Evolutionary conservation across 2,797 vertebrate species (phyloP), one percentile per base, ranked within the genome.

Genomic region (Girardinus metallicus): DNA sequence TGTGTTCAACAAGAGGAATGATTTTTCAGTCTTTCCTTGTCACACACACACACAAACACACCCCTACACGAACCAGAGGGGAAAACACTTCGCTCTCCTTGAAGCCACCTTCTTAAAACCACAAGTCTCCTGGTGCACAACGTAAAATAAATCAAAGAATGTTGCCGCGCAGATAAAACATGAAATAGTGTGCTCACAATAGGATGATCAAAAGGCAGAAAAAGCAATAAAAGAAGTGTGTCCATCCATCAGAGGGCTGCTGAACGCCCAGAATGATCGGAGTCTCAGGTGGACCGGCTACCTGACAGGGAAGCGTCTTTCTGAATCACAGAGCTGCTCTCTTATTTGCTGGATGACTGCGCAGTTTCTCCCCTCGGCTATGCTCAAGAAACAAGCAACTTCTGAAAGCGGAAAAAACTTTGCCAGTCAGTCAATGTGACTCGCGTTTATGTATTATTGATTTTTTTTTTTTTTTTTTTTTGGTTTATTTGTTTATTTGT

Each of bases 271-370:
- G 84, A 93, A 91, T 83, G 91, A 91, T 91, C 82, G 76, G 0
- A 12, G 91, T 93, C 92, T 91, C 89, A 88, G 89, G 92, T 94
- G 92, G 82, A 88, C 88, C 70, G 76, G 86, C 88, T 83, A 82
- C 82, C 83, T 87, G 86, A 86, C 87, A 76, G 87, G 83, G 80
- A 74, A 77, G 85, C 89, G 81, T 71, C 81, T 89, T 89, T 90
- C 57, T 89, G 91, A 90, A 90, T 89, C 92, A 92, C 92, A 90
- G 80, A 90, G 84, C 92, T 91, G 91, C 89, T 87, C 89, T 90
- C 93, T 91, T 90, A 94, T 95, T 95, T 94, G 91, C 89, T 94
- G 93, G 90, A 93, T 93, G 94, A 92, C 85, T 93, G 92, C 89
- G 89, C 89, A 78, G 83, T 86, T 92, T 90, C 88, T 87, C 75